phyloP scores from a whole-genome alignment of 53 echinoderm and acorn worm genomes.

The Henricia sp. region DNA sequence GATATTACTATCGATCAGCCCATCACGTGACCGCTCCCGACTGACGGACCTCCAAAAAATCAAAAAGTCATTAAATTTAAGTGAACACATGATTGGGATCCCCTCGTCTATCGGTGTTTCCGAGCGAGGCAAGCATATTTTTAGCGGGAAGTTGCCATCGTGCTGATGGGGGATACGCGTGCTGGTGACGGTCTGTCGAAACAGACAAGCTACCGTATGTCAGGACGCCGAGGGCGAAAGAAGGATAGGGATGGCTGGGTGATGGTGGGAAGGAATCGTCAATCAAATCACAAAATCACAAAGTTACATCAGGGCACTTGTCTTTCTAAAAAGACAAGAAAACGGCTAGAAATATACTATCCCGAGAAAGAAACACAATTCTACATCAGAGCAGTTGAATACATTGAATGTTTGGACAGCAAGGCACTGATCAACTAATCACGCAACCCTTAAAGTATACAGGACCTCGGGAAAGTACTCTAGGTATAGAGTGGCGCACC shows the following conservation, averaged over 20 bases:
- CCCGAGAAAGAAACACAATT: too few relatives aligned
- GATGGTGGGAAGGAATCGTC: conserved; percentile 10
- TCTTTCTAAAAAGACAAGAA: neutral
- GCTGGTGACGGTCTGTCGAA: conserved; percentile 51
- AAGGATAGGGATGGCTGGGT: conserved; percentile 39
- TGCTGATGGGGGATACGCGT: conserved; percentile 19
- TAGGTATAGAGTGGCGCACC: too few relatives aligned
- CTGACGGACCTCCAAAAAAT: conserved; percentile 27
- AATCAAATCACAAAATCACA: too few relatives aligned
- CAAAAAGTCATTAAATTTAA: conserved; percentile 59
- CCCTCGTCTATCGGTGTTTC: conserved; percentile 22
- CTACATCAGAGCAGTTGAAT: too few relatives aligned
- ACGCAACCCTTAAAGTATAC: too few relatives aligned
- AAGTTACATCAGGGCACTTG: too few relatives aligned
- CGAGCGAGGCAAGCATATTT: neutral
- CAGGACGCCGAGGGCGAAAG: conserved; percentile 43
- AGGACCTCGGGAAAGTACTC: too few relatives aligned
- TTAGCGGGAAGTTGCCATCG: neutral
- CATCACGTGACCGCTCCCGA: conserved; percentile 29
- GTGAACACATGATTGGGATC: conserved; percentile 42
- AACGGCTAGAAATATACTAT: too few relatives aligned
- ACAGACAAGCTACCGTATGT: conserved; percentile 54
- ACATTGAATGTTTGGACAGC: too few relatives aligned
- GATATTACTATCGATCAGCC: conserved; percentile 15
- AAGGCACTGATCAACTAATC: too few relatives aligned